Evolutionary conservation across 2,888 invertebrate genomes (phyloP), one percentile per base, ranked within the genome.

Genomic region (Odontocerum albicorne): DNA sequence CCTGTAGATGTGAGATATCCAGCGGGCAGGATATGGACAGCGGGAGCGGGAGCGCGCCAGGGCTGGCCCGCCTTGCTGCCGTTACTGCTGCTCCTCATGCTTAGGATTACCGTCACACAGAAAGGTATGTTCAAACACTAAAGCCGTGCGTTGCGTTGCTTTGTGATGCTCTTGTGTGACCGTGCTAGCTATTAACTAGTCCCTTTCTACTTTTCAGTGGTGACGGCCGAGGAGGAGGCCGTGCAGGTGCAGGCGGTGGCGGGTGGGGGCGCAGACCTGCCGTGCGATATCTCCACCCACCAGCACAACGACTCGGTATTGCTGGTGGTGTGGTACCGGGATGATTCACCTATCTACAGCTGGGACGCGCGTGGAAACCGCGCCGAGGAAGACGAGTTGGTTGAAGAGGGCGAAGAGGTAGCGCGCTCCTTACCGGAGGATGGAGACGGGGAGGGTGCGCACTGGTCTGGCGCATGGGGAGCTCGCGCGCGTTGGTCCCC

Each of bases 251-350:
- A 83, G 64, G 88, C 88, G 16, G 85, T 92, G 67, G 84, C 89
- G 58, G 86, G 86, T 64, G 89, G 88, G 58, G 86, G 86, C 64
- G 91, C 91, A 49, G 83, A 87, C 65, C 81, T 94, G 64, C 92
- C 92, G 27, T 94, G 94, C 75, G 92, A 93, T 79, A 87, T 92
- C 64, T 84, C 85, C 62, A 84, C 91, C 39, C 85, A 88, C 46
- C 78, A 84, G 62, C 80, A 84, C 36, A 87, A 90, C 64, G 94
- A 93, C 73, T 85, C 87, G 59, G 85, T 91, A 57, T 82, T 91
- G 40, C 82, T 94, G 46, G 91, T 93, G 65, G 90, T 92, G 47
- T 94, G 93, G 93, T 94, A 93, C 72, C 92, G 92, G 72, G 89
- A 90, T 69, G 91, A 92, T 70, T 83, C 86, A 60, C 92, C 93